Evolutionary conservation across 2,888 invertebrate genomes (phyloP), one percentile per base, ranked within the genome.

Genomic region (Archips crataeganus): DNA sequence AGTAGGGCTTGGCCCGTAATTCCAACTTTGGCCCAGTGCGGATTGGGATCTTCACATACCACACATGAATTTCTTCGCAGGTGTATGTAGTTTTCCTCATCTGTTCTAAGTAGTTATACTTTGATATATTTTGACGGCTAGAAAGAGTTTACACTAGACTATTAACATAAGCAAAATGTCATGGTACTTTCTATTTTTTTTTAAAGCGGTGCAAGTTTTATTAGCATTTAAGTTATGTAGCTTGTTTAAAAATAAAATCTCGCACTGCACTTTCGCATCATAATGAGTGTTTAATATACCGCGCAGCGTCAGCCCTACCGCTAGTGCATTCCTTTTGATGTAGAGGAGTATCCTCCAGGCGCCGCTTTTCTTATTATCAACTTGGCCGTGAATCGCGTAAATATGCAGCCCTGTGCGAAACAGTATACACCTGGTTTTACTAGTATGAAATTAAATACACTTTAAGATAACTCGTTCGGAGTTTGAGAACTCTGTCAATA

Each of bases 291-390:
- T 3, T 57, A 32, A 57, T 10, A 54, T n/a, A 8, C 54, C 23
- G 68, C 74, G 68, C 45, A 70, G 67, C 60, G 73, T 34, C 71
- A 75, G 61, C 75, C 75, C 75, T 75, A 13, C n/a, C 76, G 77
- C 77, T 84, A 84, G 84, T 89, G 90, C 90, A 91, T 90, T 90
- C 87, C 86, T 87, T 90, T 91, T 91, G 90, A 91, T 87, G 89
- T 90, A 83, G 88, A 75, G 85, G 87, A 86, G 89, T 90, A 86
- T 89, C 88, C 87, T 88, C 88, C 84, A 80, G 86, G 84, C 83
- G 83, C 83, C 85, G 85, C 83, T 89, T 88, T 88, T 88, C 89
- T 88, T 90, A 88, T 88, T 87, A 90, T 85, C 85, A 87, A 87
- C 84, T 88, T 87, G 85, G 78, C 82, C 84, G 81, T 86, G 81